Base-by-base conservation (phyloP, 2,113 vertebrate species). In the Sebastes fasciatus region DNA sequence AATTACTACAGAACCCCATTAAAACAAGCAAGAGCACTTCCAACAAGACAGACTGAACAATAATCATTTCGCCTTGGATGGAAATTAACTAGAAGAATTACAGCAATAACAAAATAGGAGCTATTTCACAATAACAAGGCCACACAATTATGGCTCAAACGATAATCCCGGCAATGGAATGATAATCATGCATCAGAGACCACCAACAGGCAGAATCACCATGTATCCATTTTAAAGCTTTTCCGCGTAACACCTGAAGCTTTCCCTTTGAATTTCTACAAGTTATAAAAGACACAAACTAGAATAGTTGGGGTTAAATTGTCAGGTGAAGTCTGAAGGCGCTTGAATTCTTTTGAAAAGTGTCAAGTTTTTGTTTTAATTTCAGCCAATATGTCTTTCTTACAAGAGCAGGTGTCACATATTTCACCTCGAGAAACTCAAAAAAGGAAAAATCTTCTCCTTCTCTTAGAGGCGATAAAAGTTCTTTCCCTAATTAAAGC, bases 401-500 rank as follows among this genome's bases (percentile, higher is more conserved):
- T 54, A 21, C 55, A 67, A 67, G 54, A 66, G 73, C 64, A 65
- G 57, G 51, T 82, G 34, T 34, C 34, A 34, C 34, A 34, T 51
- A 71, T 65, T 63, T 75, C 49, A 79, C 48, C 21, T 26, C 49
- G n/a, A 58, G 40, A 76, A 60, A 78, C 65, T 58, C n/a, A 26
- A 26, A 26, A 26, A 55, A 66, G 8, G 9, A 26, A 70, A 70
- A 69, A 58, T 55, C 72, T 45, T 51, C 11, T 61, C 5, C 23
- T 11, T 45, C 40, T 62, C 40, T 73, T 4, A 12, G 14, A 69
- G 23, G 58, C 13, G 1, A 26, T 46, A 70, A 58, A 82, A 58
- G 46, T 71, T 80, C 2, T 68, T 63, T 46, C 60, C 34, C 79
- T 76, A 86, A 88, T 88, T 85, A 86, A 86, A 85, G 71, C 45